phyloP scores from a whole-genome alignment of 1,140 invertebrate species.

The Geopemphigus sp. region DNA sequence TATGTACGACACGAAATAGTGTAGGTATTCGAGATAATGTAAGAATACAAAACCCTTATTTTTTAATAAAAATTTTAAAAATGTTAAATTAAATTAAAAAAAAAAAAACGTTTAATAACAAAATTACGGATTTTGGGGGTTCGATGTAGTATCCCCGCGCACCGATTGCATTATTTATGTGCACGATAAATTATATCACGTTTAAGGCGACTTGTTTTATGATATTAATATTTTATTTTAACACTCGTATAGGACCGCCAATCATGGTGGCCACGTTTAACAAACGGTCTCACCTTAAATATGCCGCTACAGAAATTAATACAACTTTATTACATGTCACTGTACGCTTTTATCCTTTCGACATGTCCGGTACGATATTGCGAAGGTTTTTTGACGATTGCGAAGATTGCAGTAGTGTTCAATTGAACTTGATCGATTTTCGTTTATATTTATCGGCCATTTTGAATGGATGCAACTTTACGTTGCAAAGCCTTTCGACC shows the following conservation, averaged over 20 bases:
- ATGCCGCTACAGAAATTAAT: slow-evolving; percentile 3
- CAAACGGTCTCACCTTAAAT: slow-evolving; percentile 29
- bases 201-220: background rate
- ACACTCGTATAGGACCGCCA: background rate
- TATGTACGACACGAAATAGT: too few species aligned
- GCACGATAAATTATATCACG: background rate
- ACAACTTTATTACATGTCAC: background rate
- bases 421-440: background rate
- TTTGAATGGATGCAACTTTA: background rate
- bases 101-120: too few species aligned
- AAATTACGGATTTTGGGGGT: too few species aligned
- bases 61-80: too few species aligned
- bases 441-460: background rate
- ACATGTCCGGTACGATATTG: background rate
- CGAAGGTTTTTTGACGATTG: slow-evolving; percentile 13
- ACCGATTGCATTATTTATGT: too few species aligned
- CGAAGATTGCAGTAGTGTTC: background rate
- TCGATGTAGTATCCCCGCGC: too few species aligned
- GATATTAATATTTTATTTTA: background rate
- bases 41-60: too few species aligned
- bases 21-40: too few species aligned
- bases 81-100: too few species aligned
- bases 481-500: background rate
- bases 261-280: slow-evolving; percentile 34
- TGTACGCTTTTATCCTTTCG: slow-evolving; percentile 31